A percentile compares a stretch with the other conserved stretches of the same genome.
Evolutionary conservation across 2,888 invertebrate species (phyloP).

Genomic region (Tipula unca): DNA sequence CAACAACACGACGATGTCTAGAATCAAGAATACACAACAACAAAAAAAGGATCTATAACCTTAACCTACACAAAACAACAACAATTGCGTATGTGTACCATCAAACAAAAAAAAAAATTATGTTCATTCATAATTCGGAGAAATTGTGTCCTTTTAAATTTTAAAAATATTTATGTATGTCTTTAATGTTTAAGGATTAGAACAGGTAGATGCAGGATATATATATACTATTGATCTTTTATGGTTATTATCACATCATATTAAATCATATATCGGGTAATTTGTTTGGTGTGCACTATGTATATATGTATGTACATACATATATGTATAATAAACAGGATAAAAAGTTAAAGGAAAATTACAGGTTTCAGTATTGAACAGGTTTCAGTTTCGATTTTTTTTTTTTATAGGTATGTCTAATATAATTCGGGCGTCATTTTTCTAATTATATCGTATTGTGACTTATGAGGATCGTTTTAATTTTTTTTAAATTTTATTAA

Average conservation of each 20-base stretch:
- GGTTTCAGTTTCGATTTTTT: not conserved
- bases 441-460: not conserved
- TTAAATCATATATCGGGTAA: slow-evolving; percentile 4
- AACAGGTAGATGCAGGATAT: not conserved
- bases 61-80: not conserved
- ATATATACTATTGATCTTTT: not conserved
- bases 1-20: not conserved
- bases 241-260: slow-evolving; percentile 8
- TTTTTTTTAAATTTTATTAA: too few species aligned
- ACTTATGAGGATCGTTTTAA: not conserved
- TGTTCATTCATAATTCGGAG: not conserved
- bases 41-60: not conserved
- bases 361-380: not conserved
- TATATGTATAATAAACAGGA: not conserved
- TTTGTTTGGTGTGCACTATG: not conserved
- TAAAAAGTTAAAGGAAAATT: not conserved
- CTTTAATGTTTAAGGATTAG: not conserved
- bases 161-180: too few species aligned
- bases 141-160: not conserved
- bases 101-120: not conserved
- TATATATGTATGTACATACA: too few species aligned
- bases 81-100: not conserved
- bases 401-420: not conserved
- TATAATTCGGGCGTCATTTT: not conserved
- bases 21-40: not conserved